These are phyloP conservation scores for Ophioderma brevispina DNA, from an alignment of 35 echinoderm and acorn worm species.

Conservation along the genomic window DNA sequence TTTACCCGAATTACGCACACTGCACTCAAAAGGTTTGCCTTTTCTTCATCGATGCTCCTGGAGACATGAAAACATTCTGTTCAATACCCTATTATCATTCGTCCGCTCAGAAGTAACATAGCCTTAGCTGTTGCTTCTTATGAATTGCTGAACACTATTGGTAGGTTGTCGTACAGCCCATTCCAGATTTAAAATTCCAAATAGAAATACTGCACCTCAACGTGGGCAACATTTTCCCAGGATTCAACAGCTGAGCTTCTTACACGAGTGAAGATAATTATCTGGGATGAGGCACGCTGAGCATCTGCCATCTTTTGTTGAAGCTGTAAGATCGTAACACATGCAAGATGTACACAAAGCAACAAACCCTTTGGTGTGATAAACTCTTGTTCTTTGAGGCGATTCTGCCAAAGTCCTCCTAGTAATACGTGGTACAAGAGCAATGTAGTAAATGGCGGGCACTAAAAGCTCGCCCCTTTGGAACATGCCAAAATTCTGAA, in stretches of 20 bases:
- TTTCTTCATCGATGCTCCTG: constrained; percentile 62
- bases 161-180: constrained; percentile 27
- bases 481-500: background rate
- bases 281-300: constrained; percentile 49
- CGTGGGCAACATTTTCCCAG: constrained; percentile 50
- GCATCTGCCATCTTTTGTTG: constrained; percentile 30
- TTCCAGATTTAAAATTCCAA: constrained; percentile 41
- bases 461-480: constrained; percentile 17
- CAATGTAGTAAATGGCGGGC: constrained; percentile 14
- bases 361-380: constrained; percentile 48
- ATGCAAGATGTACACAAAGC: background rate
- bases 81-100: constrained; percentile 23
- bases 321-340: constrained; percentile 2
- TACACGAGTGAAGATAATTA: constrained; percentile 14
- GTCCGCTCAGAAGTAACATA: background rate
- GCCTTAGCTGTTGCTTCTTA: constrained; percentile 31
- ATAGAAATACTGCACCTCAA: constrained; percentile 11
- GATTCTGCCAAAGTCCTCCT: constrained; percentile 56
- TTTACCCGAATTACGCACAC: background rate
- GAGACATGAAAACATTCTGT: constrained; percentile 56
- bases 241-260: background rate
- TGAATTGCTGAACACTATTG: constrained; percentile 61
- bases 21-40: background rate
- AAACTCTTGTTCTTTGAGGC: constrained; percentile 17
- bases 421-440: constrained; percentile 34